Base-by-base conservation (phyloP, 2,797 vertebrate genomes). In the Synanceia verrucosa region DNA sequence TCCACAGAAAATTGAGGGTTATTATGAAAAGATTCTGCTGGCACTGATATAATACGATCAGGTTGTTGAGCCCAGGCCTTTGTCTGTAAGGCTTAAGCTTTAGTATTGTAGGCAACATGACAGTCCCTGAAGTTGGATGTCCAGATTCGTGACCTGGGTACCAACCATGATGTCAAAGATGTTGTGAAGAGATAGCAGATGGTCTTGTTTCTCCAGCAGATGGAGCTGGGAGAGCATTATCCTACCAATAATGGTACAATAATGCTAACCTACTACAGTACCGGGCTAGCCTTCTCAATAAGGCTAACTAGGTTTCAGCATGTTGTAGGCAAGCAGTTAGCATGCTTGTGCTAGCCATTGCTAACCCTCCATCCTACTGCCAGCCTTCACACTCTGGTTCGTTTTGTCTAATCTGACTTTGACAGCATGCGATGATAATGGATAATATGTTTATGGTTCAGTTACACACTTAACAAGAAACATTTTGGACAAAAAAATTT, bases 351-450 rank as follows among this genome's bases (percentile, higher is more conserved):
- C 79, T 81, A 82, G 78, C 74, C 70, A 57, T n/a, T 74, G 80
- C 77, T 77, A 82, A 86, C 31, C 47, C 68, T 77, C 67, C 68
- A 68, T 57, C 69, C 70, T 50, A 82, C 87, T 85, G 85, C 88
- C 83, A 70, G 82, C 78, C 82, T 76, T 81, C 67, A 61, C 69
- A 75, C 79, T 73, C 84, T 79, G 76, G 78, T 91, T 86, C 76
- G 66, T 86, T 87, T 89, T 90, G n/a, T 84, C 82, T 86, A 85
- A 86, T 76, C 82, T 31, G 80, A 89, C 81, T 78, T 89, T 86
- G 78, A 88, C 86, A 91, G 91, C 92, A 94, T 94, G 93, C 87
- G 2, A 63, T 70, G 68, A 86, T 86, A 81, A 69, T 21, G 73
- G 53, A 28, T 73, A 55, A 58, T 69, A 63, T 82, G 87, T 82